A percentile compares a stretch with the other conserved stretches of the same genome.
phyloP scores from a whole-genome alignment of 2,888 invertebrate genomes.

The Serripes groenlandicus region DNA sequence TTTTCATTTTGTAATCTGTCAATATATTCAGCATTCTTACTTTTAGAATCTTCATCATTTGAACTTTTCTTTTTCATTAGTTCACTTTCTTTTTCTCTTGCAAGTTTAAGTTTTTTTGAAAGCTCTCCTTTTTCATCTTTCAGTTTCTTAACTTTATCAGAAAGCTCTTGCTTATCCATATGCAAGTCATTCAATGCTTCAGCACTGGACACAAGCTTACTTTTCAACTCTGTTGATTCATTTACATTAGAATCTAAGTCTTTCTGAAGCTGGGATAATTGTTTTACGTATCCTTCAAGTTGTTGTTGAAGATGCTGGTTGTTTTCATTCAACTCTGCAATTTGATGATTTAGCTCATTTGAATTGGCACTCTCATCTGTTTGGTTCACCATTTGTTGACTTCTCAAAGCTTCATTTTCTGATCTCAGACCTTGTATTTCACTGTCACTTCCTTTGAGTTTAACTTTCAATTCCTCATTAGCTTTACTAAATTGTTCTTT shows the following conservation, averaged over 20 bases:
- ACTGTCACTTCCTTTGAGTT: conserved; percentile 35
- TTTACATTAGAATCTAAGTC: conserved; percentile 53
- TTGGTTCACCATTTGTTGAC: conserved; percentile 58
- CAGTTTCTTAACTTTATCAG: conserved; percentile 64
- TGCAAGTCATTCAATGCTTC: conserved; percentile 81
- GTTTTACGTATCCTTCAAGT: conserved; percentile 37
- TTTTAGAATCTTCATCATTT: background rate
- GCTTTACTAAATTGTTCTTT: conserved; percentile 69
- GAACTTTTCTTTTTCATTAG: background rate
- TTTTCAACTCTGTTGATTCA: conserved; percentile 73
- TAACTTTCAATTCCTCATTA: conserved; percentile 61
- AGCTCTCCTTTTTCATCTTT: conserved; percentile 57
- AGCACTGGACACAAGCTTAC: conserved; percentile 77
- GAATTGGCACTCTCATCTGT: conserved; percentile 61
- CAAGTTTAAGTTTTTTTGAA: background rate
- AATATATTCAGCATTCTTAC: conserved; percentile 3
- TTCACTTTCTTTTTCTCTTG: conserved; percentile 15
- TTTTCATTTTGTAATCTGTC: conserved; percentile 9
- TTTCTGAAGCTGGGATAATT: conserved; percentile 39
- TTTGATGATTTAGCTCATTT: conserved; percentile 69
- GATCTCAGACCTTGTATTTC: conserved; percentile 45
- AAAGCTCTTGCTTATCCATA: conserved; percentile 82
- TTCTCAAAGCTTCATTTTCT: conserved; percentile 51
- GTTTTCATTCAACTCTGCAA: conserved; percentile 68
- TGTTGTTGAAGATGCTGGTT: conserved; percentile 57